Evolutionary conservation across 2,888 invertebrate genomes (phyloP), one percentile per base, ranked within the genome.

Genomic region (Lottia scabra): DNA sequence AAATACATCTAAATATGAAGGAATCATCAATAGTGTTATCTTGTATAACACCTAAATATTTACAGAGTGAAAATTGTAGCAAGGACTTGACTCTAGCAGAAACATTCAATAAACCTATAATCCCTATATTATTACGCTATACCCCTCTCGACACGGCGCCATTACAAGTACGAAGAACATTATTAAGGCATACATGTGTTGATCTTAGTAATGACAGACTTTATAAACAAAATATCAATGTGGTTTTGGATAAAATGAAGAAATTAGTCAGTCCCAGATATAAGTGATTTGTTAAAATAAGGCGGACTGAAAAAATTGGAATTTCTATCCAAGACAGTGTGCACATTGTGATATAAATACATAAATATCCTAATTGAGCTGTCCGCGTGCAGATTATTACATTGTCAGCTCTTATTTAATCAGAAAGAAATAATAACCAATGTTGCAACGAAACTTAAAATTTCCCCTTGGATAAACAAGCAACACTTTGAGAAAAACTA

Each of bases 11-110:
- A 8, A 85, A 82, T 73, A 87, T 88, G 86, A 85, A 83, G 67
- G 82, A 83, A 0, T 82, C 87, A 0, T 75, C 80, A 0, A 84
- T 85, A 2, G 86, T 88, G 13, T 70, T 88, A 30, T 81, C 86
- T 70, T 87, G 87, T 76, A 83, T 88, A 68, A 88, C 87, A 6
- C 87, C 87, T 12, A 88, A 88, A 75, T 88, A 88, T 78, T 78
- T 88, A 67, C 87, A 88, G 71, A 87, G 86, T 78, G 88, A 88
- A 76, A 87, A 85, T 78, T 88, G 88, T 77, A 81, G 83, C 67
- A 87, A 87, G 68, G 88, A 88, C 71, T 77, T 88, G n/a, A 82
- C 83, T 19, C 77, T 87, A 45, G 88, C 88, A 0, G 87, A 88
- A 68, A 81, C 83, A 16, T 83, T 86, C 63, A 83, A 85, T 73